Conservation (phyloP, 2,113 vertebrate species). For the Spilogale gracilis region DNA sequence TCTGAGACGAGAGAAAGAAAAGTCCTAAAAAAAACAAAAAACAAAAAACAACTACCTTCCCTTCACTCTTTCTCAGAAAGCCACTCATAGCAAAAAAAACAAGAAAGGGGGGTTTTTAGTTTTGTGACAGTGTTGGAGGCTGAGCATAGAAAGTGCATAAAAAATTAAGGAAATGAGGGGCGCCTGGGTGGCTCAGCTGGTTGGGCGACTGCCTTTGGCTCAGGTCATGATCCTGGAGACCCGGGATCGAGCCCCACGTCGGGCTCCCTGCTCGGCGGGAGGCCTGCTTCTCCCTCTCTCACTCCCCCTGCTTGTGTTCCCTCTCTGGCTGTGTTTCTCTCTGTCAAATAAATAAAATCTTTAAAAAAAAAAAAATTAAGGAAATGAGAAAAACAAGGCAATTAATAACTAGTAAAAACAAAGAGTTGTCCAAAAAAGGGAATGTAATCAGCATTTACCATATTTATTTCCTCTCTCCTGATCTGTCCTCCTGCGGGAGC, state of each 20-base stretch:
- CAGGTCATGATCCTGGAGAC: too few relatives aligned
- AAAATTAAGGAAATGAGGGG: not conserved
- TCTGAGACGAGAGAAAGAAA: not conserved
- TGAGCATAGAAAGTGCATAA: not conserved
- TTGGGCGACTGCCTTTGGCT: too few relatives aligned
- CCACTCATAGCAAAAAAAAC: not conserved
- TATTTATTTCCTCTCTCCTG: not conserved
- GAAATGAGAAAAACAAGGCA: not conserved
- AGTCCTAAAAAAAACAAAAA: too few relatives aligned
- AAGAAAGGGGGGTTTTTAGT: not conserved
- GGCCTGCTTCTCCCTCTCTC: too few relatives aligned
- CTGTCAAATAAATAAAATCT: too few relatives aligned
- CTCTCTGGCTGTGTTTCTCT: too few relatives aligned
- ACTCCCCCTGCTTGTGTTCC: too few relatives aligned
- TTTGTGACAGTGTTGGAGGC: not conserved
- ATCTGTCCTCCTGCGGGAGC: not conserved
- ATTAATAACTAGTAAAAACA: not conserved
- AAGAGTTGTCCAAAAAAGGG: not conserved
- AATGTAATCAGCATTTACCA: too few relatives aligned
- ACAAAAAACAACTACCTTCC: too few relatives aligned
- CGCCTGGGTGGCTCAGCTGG: too few relatives aligned
- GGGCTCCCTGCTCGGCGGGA: too few relatives aligned
- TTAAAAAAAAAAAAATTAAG: not conserved
- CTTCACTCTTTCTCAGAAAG: not conserved
- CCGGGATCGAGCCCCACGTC: too few relatives aligned